Evolutionary conservation across 2,113 vertebrate species (phyloP), one percentile per base, ranked within the genome.

Genomic region (Jaculus jaculus): DNA sequence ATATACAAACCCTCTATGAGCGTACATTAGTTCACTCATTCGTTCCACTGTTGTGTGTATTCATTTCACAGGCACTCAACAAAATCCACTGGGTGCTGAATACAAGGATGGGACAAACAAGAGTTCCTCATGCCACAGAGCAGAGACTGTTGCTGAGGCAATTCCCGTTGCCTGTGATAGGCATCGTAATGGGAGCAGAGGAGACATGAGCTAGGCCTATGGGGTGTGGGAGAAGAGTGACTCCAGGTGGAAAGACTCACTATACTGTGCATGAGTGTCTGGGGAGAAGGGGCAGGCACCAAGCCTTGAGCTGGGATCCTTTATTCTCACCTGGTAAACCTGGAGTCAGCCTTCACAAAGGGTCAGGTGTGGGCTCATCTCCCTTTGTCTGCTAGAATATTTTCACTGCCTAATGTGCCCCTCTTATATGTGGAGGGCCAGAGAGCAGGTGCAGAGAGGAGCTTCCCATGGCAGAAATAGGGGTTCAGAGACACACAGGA

Each of bases 311-410:
- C 28, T n/a, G 63, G 23, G 42, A 13, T 18, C 28, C 21, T n/a
- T n/a, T 42, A 61, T 78, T 4, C 21, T 82, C 12, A 6, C 34
- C 71, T 0, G 0, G 30, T 1, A 30, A 63, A 68, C 30, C 72
- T 23, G 17, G 83, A 73, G 66, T 23, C 39, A 72, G 34, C 13
- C 65, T 69, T 39, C 9, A 80, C 13, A 1, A 54, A n/a, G 60
- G 80, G 58, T 21, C 47, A 74, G 39, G 21, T 11, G 21, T 5
- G 12, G 72, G 54, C 2, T 60, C 37, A 15, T 6, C 47, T 34
- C 23, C 3, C 21, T 30, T 7, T 16, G 39, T 69, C 63, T 58
- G 34, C 30, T 65, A 51, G 32, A 32, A 21, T 11, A 3, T 23
- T 71, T 30, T 81, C 21, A 78, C 8, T 51, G 66, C 42, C 75